Conservation (phyloP, 2,797 vertebrate species). For the Diglossa cyanea region DNA sequence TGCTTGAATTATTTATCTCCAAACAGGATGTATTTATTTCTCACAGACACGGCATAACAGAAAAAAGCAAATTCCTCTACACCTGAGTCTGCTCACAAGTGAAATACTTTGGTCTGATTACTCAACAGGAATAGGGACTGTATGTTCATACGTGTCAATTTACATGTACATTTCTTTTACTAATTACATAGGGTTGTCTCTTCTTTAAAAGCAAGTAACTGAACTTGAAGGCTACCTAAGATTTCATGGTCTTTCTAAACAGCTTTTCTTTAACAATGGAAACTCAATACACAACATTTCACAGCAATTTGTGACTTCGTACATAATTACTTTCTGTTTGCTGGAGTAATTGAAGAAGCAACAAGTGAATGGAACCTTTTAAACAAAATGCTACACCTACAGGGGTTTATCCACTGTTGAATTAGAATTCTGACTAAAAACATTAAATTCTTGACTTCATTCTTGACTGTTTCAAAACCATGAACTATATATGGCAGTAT, state of each 20-base stretch:
- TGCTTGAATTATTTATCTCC: background rate
- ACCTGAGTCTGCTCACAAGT: background rate
- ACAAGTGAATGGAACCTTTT: background rate
- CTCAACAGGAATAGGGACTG: background rate
- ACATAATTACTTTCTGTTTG: background rate
- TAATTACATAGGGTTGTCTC: background rate
- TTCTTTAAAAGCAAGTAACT: background rate
- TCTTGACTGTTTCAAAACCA: background rate
- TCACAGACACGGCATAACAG: background rate
- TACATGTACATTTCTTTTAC: background rate
- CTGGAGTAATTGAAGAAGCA: background rate
- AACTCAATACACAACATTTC: background rate
- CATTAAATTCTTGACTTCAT: background rate
- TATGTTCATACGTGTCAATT: background rate
- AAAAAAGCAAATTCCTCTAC: background rate
- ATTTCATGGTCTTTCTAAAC: background rate
- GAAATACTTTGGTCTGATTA: background rate
- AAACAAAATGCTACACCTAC: background rate
- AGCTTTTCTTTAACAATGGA: background rate
- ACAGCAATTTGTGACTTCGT: background rate
- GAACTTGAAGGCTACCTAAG: background rate
- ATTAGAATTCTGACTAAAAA: background rate
- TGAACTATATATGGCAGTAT: background rate
- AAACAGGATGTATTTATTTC: background rate
- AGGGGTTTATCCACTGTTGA: background rate